These are phyloP conservation scores for Dasyornis broadbenti DNA, from an alignment of 2,113 vertebrate species.

Conservation along the genomic window DNA sequence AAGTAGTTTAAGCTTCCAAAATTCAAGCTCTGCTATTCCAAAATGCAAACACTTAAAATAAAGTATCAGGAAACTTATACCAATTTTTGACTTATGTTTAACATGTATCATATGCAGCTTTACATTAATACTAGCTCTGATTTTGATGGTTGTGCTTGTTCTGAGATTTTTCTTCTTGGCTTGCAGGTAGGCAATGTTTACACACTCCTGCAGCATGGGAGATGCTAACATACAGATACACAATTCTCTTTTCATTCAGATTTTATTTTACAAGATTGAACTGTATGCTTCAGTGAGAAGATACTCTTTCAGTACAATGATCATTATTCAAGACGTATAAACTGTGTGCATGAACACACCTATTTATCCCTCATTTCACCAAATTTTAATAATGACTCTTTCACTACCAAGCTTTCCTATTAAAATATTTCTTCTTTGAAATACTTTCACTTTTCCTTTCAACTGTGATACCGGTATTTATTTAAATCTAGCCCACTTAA, in stretches of 20 bases:
- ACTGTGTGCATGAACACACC: not conserved
- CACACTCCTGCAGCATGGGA: not conserved
- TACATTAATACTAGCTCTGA: not conserved
- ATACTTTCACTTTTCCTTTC: not conserved
- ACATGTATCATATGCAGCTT: fast-evolving
- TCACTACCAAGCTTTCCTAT: not conserved
- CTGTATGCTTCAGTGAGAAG: not conserved
- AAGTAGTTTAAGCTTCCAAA: not conserved
- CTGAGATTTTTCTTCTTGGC: not conserved
- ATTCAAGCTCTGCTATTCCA: not conserved
- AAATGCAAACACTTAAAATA: not conserved
- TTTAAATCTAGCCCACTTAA: not conserved
- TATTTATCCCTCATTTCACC: not conserved
- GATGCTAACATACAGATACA: not conserved
- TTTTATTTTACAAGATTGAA: not conserved
- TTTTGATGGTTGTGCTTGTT: not conserved
- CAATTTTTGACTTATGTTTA: not conserved
- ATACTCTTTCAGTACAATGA: not conserved
- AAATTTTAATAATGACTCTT: not conserved
- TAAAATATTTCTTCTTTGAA: not conserved
- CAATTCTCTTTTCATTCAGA: not conserved
- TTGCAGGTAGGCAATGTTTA: not conserved
- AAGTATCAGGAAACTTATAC: not conserved
- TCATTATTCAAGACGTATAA: not conserved
- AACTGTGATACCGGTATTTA: not conserved